Evolutionary conservation across 2,888 invertebrate genomes (phyloP), one percentile per base, ranked within the genome.

Genomic region (Phyllotreta striolata): DNA sequence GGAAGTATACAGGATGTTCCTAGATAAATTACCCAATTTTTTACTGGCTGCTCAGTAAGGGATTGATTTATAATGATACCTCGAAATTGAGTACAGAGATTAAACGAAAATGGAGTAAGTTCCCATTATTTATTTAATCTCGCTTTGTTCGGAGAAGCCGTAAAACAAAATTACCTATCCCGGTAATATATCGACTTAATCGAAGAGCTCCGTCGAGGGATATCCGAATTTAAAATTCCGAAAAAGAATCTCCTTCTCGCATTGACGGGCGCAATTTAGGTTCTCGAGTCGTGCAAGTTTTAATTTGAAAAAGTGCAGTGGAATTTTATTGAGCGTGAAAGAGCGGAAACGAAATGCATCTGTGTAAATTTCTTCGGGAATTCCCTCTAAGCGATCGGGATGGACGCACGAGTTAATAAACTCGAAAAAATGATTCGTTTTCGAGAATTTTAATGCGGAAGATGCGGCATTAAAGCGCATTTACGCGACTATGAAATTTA

Each of bases 111-210:
- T 44, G 44, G 6, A 14, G 44, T 10, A 13, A 10, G 44, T 44
- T 44, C 44, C 10, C 4, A 13, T 8, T 44, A 44, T 44, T 44
- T 44, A n/a, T 44, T 44, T 44, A 24, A 44, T 44, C 10, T 44
- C 44, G 10, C 14, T 44, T 44, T 44, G 14, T 10, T 44, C 44
- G 14, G 44, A 13, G 10, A 47, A 14, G 47, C 47, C 8, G 34
- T 47, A 47, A 47, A 47, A 14, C 47, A 12, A 47, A 47, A 47
- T 47, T 47, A 47, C 47, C 47, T 47, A 24, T 24, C 24, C 24
- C n/a, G 47, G n/a, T 47, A 47, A 47, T 47, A 14, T 47, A 47
- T 14, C 34, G 47, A 47, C 24, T 47, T 47, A 47, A 47, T 47
- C 14, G 34, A 24, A 34, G 47, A 24, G 47, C n/a, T 47, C 24